phyloP scores from a whole-genome alignment of 2,888 invertebrate genomes.

The Venustoraphidia nigricollis region DNA sequence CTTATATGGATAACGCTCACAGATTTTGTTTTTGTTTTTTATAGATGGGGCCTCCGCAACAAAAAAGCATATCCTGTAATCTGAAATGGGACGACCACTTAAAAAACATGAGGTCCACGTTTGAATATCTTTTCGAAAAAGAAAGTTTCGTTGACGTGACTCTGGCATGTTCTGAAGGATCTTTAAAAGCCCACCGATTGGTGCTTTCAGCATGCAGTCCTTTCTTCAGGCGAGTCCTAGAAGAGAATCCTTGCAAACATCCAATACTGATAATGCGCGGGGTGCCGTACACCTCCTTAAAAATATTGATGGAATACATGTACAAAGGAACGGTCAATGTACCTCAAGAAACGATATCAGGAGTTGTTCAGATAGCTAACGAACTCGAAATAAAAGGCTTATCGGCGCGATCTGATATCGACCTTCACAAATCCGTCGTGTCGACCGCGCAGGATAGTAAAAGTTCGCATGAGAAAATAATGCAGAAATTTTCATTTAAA shows the following conservation, averaged over 20 bases:
- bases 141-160: conserved; percentile 18
- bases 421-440: too few relatives aligned
- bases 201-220: conserved; percentile 25
- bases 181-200: conserved; percentile 17
- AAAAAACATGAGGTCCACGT: conserved; percentile 16
- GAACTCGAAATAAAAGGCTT: conserved; percentile 3
- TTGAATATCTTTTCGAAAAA: conserved; percentile 15
- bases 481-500: too few relatives aligned
- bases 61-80: conserved; percentile 15
- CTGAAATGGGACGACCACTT: conserved; percentile 19
- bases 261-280: conserved; percentile 25
- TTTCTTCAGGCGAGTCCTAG: conserved; percentile 23
- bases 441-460: too few relatives aligned
- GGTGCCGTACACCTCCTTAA: neutral
- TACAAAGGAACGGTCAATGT: conserved; percentile 2
- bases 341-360: neutral
- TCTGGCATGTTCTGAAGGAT: conserved; percentile 16
- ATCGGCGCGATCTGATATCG: too few relatives aligned
- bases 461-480: too few relatives aligned
- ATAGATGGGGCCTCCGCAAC: neutral
- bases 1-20: too few relatives aligned
- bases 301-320: conserved; percentile 4
- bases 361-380: neutral
- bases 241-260: conserved; percentile 26
- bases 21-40: too few relatives aligned